Percentiles rank a stretch among this genome's conserved stretches.
Conservation (phyloP, 2,888 invertebrate species). For the Therioaphis trifolii region DNA sequence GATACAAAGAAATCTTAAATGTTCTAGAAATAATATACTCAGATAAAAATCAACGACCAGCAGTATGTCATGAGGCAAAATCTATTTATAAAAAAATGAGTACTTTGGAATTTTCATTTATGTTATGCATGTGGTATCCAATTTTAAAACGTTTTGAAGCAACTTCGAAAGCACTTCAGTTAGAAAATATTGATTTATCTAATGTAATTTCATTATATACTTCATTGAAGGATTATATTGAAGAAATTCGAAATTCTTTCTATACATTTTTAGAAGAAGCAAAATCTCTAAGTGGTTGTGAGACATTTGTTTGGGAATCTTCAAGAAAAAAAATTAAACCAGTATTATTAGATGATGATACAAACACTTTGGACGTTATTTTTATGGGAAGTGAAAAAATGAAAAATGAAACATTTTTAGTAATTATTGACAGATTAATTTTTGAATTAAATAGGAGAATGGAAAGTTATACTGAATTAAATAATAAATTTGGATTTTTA, state of each 20-base stretch:
- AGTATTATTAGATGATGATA: slow-evolving; percentile 35
- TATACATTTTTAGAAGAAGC: not conserved
- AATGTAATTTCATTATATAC: slow-evolving; percentile 22
- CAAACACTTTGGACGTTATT: no score
- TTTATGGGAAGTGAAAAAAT: no score
- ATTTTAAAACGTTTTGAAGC: no score
- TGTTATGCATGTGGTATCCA: slow-evolving; percentile 22
- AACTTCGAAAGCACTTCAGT: slow-evolving; percentile 9
- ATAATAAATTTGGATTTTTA: not conserved
- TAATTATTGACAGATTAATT: slow-evolving; percentile 6
- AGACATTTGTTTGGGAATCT: slow-evolving; percentile 35
- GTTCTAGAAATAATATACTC: slow-evolving; percentile 7
- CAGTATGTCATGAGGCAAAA: no score
- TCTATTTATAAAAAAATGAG: slow-evolving; percentile 22
- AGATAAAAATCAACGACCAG: slow-evolving; percentile 10
- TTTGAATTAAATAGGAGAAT: slow-evolving; percentile 1
- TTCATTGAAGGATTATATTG: slow-evolving; percentile 17
- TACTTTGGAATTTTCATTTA: slow-evolving; percentile 16
- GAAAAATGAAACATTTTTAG: slow-evolving; percentile 16
- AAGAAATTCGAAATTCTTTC: slow-evolving; percentile 8
- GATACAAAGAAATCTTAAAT: slow-evolving; percentile 32
- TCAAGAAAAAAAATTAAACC: slow-evolving; percentile 28
- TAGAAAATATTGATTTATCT: slow-evolving; percentile 33
- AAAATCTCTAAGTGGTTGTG: slow-evolving; percentile 25
- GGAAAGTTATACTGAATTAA: no score